phyloP scores from a whole-genome alignment of 1,140 invertebrate species.

The Antheraea mylitta region DNA sequence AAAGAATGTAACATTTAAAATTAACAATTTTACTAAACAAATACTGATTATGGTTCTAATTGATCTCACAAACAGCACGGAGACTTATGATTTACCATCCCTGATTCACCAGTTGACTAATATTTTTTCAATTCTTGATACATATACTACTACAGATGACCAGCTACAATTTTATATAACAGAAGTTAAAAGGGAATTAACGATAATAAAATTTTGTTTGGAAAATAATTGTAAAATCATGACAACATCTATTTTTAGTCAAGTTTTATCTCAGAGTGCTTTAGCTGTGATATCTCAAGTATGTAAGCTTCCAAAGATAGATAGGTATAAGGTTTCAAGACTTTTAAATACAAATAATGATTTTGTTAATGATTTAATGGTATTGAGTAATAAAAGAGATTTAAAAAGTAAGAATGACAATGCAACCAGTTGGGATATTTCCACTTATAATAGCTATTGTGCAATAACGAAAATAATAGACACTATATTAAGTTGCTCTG shows the following conservation, averaged over 20 bases:
- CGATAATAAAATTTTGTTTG: slow-evolving; percentile 73
- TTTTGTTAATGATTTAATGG: slow-evolving; percentile 58
- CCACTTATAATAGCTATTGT: slow-evolving; percentile 73
- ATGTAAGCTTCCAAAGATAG: slow-evolving; percentile 69
- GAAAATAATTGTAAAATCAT: slow-evolving; percentile 73
- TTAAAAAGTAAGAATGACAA: slow-evolving; percentile 28
- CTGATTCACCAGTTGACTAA: slow-evolving; percentile 65
- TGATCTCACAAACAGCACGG: slow-evolving; percentile 67
- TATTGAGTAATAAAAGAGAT: slow-evolving; percentile 45
- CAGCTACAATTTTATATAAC: slow-evolving; percentile 71
- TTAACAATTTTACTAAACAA: slow-evolving; percentile 72
- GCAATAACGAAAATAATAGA: slow-evolving; percentile 72
- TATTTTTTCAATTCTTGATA: slow-evolving; percentile 71
- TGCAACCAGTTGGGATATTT: slow-evolving; percentile 64
- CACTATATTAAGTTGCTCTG: slow-evolving; percentile 62
- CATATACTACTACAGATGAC: slow-evolving; percentile 60
- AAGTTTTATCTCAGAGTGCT: slow-evolving; percentile 67
- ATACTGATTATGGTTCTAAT: slow-evolving; percentile 73
- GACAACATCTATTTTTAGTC: slow-evolving; percentile 67
- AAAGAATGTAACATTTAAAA: slow-evolving; percentile 71
- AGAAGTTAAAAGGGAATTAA: slow-evolving; percentile 72
- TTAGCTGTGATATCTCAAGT: slow-evolving; percentile 75
- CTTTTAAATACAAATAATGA: slow-evolving; percentile 70
- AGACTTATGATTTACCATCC: slow-evolving; percentile 65
- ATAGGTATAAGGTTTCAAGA: slow-evolving; percentile 72